phyloP scores from a whole-genome alignment of 2,888 invertebrate species.

The Craniophora ligustri region DNA sequence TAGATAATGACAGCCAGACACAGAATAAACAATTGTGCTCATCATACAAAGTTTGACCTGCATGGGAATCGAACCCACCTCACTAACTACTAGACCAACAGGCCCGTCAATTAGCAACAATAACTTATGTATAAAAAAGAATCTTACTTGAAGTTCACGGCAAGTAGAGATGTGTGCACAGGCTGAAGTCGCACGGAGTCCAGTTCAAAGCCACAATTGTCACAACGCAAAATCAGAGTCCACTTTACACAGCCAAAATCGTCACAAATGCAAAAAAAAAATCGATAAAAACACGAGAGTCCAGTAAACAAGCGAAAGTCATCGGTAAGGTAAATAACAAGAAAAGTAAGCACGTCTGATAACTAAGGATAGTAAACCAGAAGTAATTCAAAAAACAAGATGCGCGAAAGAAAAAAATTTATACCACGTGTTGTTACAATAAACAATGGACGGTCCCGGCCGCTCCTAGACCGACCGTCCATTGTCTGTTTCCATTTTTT shows the following conservation, averaged over 20 bases:
- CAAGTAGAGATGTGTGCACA: conserved; percentile 30
- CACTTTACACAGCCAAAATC: conserved; percentile 25
- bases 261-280: conserved; percentile 27
- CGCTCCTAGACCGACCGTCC: conserved; percentile 31
- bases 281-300: conserved; percentile 26
- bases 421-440: conserved; percentile 28
- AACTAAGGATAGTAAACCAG: conserved; percentile 28
- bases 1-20: conserved; percentile 24
- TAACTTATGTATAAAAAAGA: conserved; percentile 26
- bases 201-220: conserved; percentile 29
- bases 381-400: conserved; percentile 32
- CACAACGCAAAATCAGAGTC: conserved; percentile 33
- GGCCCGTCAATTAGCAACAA: conserved; percentile 16
- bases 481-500: conserved; percentile 26
- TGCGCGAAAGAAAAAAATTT: conserved; percentile 21
- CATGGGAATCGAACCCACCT: conserved; percentile 9
- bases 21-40: conserved; percentile 22
- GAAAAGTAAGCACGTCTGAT: conserved; percentile 27
- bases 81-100: conserved; percentile 18
- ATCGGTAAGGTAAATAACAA: conserved; percentile 26
- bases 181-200: conserved; percentile 29
- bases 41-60: conserved; percentile 17
- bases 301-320: conserved; percentile 23
- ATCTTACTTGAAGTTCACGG: conserved; percentile 29
- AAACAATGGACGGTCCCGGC: conserved; percentile 27